Percentiles rank a stretch among this genome's conserved stretches.
Evolutionary conservation across 2,888 invertebrate species (phyloP).

Genomic region (Polyommatus iphigenia): DNA sequence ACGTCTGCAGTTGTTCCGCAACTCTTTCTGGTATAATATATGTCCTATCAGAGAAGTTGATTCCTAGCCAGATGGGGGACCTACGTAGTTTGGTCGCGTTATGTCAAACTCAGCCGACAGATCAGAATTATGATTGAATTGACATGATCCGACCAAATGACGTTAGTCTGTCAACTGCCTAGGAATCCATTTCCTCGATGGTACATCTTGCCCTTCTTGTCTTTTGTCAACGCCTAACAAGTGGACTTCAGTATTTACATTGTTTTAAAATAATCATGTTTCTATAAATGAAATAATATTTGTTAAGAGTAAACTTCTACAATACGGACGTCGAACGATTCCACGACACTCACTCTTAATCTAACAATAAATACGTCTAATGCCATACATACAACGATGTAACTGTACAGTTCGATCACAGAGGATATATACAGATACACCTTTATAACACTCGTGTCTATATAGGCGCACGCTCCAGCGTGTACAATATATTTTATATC

Average conservation of each 20-base stretch:
- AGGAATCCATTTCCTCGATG: too few species aligned
- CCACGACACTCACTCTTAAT: conserved; percentile 32
- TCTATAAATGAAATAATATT: not conserved
- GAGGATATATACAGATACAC: not conserved
- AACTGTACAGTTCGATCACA: not conserved
- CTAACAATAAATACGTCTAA: conserved; percentile 34
- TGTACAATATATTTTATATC: not conserved
- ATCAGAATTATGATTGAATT: too few species aligned
- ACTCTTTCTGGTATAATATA: not conserved
- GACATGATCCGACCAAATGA: too few species aligned
- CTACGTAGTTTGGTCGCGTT: too few species aligned
- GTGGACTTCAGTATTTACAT: conserved; percentile 9
- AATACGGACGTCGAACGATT: conserved; percentile 15
- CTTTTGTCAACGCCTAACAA: not conserved
- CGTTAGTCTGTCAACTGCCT: too few species aligned
- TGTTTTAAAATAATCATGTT: not conserved
- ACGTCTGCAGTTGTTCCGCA: not conserved
- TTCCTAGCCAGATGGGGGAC: too few species aligned
- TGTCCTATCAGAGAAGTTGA: too few species aligned
- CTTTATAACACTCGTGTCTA: not conserved
- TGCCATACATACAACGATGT: not conserved
- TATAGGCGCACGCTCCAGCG: not conserved
- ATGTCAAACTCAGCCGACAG: too few species aligned
- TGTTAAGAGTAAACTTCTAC: not conserved
- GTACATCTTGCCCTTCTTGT: not conserved